phyloP scores from a whole-genome alignment of 2,888 invertebrate species.

The Tetragnatha montana region DNA sequence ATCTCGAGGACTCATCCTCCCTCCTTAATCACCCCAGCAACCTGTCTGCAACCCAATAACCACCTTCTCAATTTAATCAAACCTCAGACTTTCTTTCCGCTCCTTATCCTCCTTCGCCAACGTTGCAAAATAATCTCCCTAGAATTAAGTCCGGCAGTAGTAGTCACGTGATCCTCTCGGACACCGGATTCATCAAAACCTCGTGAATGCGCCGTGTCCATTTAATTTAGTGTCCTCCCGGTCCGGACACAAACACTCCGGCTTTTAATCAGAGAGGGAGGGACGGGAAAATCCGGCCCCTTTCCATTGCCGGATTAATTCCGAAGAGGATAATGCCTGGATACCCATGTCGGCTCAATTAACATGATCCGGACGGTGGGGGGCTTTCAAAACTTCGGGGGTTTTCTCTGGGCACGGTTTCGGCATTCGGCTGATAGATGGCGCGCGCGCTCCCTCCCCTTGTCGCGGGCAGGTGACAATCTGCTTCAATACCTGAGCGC shows the following conservation, averaged over 20 bases:
- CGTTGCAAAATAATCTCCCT: neutral
- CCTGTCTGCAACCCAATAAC: no score
- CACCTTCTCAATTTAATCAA: neutral
- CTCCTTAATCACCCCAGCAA: no score
- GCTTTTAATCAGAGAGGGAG: conserved; percentile 60
- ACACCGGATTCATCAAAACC: conserved; percentile 56
- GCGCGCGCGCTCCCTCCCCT: conserved; percentile 1
- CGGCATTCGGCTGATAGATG: neutral
- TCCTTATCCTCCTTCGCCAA: neutral
- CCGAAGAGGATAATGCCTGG: conserved; percentile 55
- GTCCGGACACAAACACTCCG: conserved; percentile 41
- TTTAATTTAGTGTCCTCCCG: conserved; percentile 60
- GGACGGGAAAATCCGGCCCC: conserved; percentile 25
- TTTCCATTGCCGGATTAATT: conserved; percentile 50
- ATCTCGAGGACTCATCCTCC: no score
- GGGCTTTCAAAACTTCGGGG: conserved; percentile 39
- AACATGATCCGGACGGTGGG: conserved; percentile 50
- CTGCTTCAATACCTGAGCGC: neutral
- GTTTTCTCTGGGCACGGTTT: conserved; percentile 37
- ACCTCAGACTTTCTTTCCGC: neutral
- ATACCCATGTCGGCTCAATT: conserved; percentile 62
- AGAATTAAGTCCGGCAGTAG: neutral
- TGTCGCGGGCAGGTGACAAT: neutral
- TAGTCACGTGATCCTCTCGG: conserved; percentile 23
- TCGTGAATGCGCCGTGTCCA: conserved; percentile 60